Base-by-base conservation (phyloP, 2,888 invertebrate species). In the Tridacna gigas region DNA sequence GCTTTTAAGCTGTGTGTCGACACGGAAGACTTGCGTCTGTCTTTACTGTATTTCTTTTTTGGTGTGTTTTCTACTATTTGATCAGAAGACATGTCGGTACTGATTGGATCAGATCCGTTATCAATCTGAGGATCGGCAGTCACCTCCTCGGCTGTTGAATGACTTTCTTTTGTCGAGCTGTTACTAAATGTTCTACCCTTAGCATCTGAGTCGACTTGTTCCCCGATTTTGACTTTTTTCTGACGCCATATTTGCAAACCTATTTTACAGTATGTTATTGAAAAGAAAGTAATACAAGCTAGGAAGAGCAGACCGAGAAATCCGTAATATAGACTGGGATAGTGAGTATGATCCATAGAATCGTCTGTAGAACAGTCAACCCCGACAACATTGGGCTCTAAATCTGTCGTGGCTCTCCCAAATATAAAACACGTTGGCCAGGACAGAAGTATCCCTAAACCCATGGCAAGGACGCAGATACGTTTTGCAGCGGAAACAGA, bases 361-460 rank as follows among this genome's bases (percentile, higher is more conserved):
- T 93, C 93, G 51, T 91, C 91, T 0, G 93, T 93, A n/a, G 93
- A 92, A 75, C 93, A 93, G 86, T 93, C 93, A 0, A 90, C 88
- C 2, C 90, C 92, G 12, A 83, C 67, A 5, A 91, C 80, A 13
- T 88, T 88, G 0, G 88, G 88, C 11, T 86, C 86, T 1, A 91
- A 48, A 20, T 89, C 84, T 45, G 89, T 83, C 2, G 89, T 91
- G 61, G 89, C 89, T 69, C 88, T 78, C 5, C 93, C 93, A 79
- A 93, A 93, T 51, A 93, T 84, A 28, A 93, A 77, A 45, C 89
- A 90, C 0, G 92, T 89, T 0, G 93, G 93, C 92, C 92, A 92
- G 2, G 92, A 91, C 13, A 91, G 83, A 12, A 89, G 66, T 0
- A 93, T 69, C 4, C 92, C 93, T 11, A 92, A 84, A 11, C 90